Percentiles rank a stretch among this genome's conserved stretches.
phyloP scores from a whole-genome alignment of 2,888 invertebrate genomes.

The Cryptus viduatorius region DNA sequence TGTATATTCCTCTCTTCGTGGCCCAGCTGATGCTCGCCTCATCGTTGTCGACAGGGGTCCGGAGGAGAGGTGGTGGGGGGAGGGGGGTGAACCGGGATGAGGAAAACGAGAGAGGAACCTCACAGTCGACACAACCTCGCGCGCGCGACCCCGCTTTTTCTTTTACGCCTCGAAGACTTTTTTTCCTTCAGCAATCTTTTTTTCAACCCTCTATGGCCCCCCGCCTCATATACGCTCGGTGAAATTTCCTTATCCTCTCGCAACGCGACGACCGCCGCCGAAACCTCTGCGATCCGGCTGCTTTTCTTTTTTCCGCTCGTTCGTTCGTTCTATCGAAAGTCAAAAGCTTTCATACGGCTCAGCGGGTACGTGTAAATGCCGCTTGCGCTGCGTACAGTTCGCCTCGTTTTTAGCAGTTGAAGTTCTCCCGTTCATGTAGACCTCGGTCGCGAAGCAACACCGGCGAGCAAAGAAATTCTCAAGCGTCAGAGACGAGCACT shows the following conservation, averaged over 20 bases:
- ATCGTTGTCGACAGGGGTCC: constrained; percentile 54
- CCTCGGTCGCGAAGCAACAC: constrained; percentile 37
- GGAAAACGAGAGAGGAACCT: constrained; percentile 61
- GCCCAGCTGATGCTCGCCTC: constrained; percentile 51
- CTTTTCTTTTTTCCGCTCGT: constrained; percentile 8
- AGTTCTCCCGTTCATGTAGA: constrained; percentile 3
- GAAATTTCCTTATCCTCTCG: constrained; percentile 28
- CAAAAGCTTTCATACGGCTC: constrained; percentile 41
- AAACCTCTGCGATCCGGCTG: constrained; percentile 25
- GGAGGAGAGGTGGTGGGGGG: no score
- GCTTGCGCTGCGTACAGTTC: constrained; percentile 45
- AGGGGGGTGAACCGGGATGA: constrained; percentile 35
- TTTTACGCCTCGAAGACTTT: constrained; percentile 79
- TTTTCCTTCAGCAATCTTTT: constrained; percentile 76
- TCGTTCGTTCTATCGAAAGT: constrained; percentile 26
- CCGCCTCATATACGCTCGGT: constrained; percentile 28
- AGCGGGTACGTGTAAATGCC: constrained; percentile 47
- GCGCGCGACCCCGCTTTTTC: constrained; percentile 72
- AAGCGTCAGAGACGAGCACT: background rate
- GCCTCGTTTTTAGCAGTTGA: constrained; percentile 42
- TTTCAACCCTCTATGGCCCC: constrained; percentile 11
- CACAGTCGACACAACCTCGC: constrained; percentile 42
- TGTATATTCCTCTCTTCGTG: constrained; percentile 29
- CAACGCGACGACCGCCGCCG: constrained; percentile 15
- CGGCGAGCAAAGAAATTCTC: constrained; percentile 42